A percentile compares a stretch with the other conserved stretches of the same genome.
Evolutionary conservation across 1,140 invertebrate genomes (phyloP).

Genomic region (Drosophila ananassae): DNA sequence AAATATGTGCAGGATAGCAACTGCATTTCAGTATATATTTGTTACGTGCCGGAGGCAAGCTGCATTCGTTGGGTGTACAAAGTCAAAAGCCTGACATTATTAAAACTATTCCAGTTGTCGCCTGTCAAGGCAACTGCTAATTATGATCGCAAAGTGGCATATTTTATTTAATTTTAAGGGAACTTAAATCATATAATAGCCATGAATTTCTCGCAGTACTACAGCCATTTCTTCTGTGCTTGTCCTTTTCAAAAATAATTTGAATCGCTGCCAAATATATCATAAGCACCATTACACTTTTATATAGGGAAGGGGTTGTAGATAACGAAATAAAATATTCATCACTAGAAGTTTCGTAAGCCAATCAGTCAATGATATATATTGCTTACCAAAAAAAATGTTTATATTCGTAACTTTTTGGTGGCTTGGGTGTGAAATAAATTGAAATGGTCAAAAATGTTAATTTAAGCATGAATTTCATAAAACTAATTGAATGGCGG

Average conservation of each 20-base stretch:
- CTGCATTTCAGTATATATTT: constrained; percentile 7
- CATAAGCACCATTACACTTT: background rate
- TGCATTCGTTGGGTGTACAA: constrained; percentile 25
- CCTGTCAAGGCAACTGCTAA: constrained; percentile 11
- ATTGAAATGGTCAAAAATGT: constrained; percentile 73
- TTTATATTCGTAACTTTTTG: too few relatives aligned
- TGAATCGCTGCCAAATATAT: constrained; percentile 70
- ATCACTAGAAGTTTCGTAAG: background rate
- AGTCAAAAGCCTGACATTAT: constrained; percentile 65
- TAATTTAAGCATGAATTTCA: constrained; percentile 73
- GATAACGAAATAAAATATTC: background rate
- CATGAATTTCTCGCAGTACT: background rate
- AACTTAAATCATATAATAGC: background rate
- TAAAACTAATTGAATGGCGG: constrained; percentile 61
- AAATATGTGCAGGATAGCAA: constrained; percentile 39
- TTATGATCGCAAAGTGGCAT: constrained; percentile 28
- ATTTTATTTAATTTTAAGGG: constrained; percentile 1
- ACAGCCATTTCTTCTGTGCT: constrained; percentile 9
- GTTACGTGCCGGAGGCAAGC: constrained; percentile 13
- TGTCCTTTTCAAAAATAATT: constrained; percentile 57
- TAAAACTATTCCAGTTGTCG: constrained; percentile 70
- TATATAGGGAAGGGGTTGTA: background rate
- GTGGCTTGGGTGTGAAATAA: constrained; percentile 10
- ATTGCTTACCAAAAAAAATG: background rate
- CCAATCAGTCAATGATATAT: background rate